Evolutionary conservation across 2,113 vertebrate species (phyloP).

Genomic region (Gavia stellata): DNA sequence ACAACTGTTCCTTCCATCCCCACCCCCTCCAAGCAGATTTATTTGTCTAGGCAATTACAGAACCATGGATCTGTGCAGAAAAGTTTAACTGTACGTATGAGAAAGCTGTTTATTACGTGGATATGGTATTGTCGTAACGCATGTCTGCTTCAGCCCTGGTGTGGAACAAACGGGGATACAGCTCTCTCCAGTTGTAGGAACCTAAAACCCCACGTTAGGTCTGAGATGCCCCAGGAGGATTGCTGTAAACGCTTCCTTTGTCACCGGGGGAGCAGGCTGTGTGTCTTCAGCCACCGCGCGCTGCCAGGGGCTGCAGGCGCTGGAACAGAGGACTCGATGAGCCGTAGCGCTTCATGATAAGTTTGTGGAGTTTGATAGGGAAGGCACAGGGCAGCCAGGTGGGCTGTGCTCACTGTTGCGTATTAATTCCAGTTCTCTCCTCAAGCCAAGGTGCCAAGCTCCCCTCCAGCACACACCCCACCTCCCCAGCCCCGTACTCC

Average conservation of each 20-base stretch:
- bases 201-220: neutral
- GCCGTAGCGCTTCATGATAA: rapidly evolving
- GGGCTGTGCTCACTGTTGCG: neutral
- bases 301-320: neutral
- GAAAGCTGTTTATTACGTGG: neutral
- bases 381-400: neutral
- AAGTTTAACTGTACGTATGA: neutral
- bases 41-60: neutral
- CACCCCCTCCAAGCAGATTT: neutral
- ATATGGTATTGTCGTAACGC: rapidly evolving
- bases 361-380: neutral
- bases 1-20: neutral
- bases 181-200: neutral
- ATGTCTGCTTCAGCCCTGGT: neutral
- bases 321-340: rapidly evolving
- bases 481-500: neutral
- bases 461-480: neutral
- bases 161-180: rapidly evolving
- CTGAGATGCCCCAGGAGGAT: no score
- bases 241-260: no score
- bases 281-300: no score
- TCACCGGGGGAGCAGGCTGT: neutral
- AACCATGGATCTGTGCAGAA: neutral
- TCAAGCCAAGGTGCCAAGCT: neutral
- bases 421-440: neutral